A percentile compares a stretch with the other conserved stretches of the same genome.
Evolutionary conservation across 2,113 vertebrate genomes (phyloP).

Genomic region (Hippocampus comes): DNA sequence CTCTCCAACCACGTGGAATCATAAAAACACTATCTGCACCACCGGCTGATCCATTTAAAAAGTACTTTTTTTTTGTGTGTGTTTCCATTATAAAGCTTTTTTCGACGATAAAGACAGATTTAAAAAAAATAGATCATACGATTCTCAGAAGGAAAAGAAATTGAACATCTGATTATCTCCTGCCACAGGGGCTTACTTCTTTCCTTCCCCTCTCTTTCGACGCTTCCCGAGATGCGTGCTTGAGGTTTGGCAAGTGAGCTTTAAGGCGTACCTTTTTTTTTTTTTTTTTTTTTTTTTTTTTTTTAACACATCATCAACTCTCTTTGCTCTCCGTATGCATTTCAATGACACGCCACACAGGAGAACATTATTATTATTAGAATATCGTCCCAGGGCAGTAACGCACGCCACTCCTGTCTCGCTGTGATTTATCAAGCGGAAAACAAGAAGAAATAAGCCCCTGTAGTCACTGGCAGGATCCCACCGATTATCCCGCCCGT

Average conservation of each 20-base stretch:
- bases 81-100: constrained; percentile 77
- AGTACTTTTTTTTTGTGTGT: constrained; percentile 58
- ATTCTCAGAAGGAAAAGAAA: constrained; percentile 74
- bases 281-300: background rate
- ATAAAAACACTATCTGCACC: constrained; percentile 71
- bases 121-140: constrained; percentile 81
- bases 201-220: constrained; percentile 41
- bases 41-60: constrained; percentile 77
- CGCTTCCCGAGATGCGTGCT: background rate
- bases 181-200: constrained; percentile 63
- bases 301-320: constrained; percentile 41
- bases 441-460: constrained; percentile 53
- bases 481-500: constrained; percentile 19
- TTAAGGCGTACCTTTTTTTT: constrained; percentile 60
- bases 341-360: constrained; percentile 36
- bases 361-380: constrained; percentile 8
- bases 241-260: constrained; percentile 67
- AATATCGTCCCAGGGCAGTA: constrained; percentile 29
- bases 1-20: constrained; percentile 56
- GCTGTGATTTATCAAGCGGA: constrained; percentile 24
- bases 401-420: constrained; percentile 31
- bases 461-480: constrained; percentile 53
- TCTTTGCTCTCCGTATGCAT: constrained; percentile 40
- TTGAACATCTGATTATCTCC: constrained; percentile 76
- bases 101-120: constrained; percentile 69